Evolutionary conservation across 1,140 invertebrate species (phyloP).

Genomic region (Achroia grisella): DNA sequence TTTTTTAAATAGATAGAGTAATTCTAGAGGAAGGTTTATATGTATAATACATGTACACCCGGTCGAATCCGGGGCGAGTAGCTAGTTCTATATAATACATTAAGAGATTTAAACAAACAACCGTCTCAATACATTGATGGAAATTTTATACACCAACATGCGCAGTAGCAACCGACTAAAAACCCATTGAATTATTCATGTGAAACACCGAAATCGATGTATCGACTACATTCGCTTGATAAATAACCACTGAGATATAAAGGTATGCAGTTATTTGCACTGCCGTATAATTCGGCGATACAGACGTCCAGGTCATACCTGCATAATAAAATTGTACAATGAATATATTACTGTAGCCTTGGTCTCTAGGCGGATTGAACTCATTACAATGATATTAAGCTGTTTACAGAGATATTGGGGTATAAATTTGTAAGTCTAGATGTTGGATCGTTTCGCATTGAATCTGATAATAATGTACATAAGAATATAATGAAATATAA

Average conservation of each 20-base stretch:
- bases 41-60: too few species aligned
- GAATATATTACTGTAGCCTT: conserved; percentile 33
- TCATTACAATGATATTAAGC: too few species aligned
- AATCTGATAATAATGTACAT: too few species aligned
- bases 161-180: conserved; percentile 17
- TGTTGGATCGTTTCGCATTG: too few species aligned
- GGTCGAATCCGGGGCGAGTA: too few species aligned
- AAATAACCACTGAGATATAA: conserved; percentile 25
- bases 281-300: conserved; percentile 56
- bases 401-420: too few species aligned
- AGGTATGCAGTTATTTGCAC: conserved; percentile 65
- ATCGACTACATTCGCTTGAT: conserved; percentile 25
- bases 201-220: conserved; percentile 37
- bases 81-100: too few species aligned
- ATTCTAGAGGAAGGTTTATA: too few species aligned
- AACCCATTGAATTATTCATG: conserved; percentile 51
- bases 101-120: too few species aligned
- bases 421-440: too few species aligned
- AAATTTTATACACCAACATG: conserved; percentile 38
- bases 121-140: conserved; percentile 32
- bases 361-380: conserved; percentile 11
- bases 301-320: conserved; percentile 45
- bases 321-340: conserved; percentile 30
- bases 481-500: too few species aligned
- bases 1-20: too few species aligned